Base-by-base conservation (phyloP, 92 coral and sea anemone genomes). In the Micromussa lordhowensis region DNA sequence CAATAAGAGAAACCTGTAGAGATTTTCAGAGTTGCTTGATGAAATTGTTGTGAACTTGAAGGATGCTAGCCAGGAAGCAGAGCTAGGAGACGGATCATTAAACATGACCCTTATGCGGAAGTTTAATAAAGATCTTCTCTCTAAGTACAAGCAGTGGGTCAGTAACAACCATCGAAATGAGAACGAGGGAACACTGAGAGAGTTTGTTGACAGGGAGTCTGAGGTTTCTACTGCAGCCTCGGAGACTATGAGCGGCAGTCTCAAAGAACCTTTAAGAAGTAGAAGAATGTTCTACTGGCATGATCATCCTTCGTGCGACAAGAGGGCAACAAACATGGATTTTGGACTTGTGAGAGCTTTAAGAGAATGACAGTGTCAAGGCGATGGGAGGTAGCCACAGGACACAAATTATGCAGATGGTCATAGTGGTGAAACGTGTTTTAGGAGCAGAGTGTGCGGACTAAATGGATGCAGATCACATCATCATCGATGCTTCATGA, bases 21-120 rank as follows among this genome's bases (percentile, higher is more conserved):
- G 53, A 18, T 88, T 93, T 68, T 88, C 91, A 38, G 91, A 91
- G 64, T 87, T 88, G 40, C 88, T 88, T 30, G 92, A 92, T 38
- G 86, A 68, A 63, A 48, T 88, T 64, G 92, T 86, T 30, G 93
- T 94, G 24, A 94, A 87, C 86, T 58, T 92, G 29, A 92, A 35
- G 69, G 96, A 94, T 83, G 96, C 92, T 32, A 86, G 81, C n/a
- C 90, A 87, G 76, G 92, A 80, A 40, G 92, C 88, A 19, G 95
- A 94, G 68, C 75, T 91, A 69, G 94, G 91, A 61, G 89, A 82
- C 79, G 93, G 96, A 2, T 87, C 92, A 13, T 90, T 89, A 16
- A 89, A 94, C 85, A 82, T 91, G 53, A 91, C 91, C 13, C 40
- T 87, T 18, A 91, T 89, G 49, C 40, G 82, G 74, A 92, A 91